Evolutionary conservation across 2,797 vertebrate species (phyloP).

Genomic region (Parauchenoglanis ngamensis): DNA sequence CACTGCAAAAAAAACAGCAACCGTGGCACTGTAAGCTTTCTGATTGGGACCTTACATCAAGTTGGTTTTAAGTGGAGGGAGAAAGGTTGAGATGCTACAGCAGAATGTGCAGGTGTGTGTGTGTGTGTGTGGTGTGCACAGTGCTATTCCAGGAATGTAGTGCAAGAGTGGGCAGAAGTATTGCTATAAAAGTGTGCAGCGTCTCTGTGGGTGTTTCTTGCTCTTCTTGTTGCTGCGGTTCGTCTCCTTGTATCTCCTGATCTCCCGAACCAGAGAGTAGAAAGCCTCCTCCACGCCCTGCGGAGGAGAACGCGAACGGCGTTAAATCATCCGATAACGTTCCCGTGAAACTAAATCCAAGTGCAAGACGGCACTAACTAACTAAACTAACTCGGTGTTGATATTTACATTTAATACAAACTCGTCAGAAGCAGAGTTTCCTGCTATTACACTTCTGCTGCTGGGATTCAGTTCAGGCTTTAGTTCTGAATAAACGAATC

Average conservation of each 20-base stretch:
- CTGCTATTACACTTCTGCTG: not conserved
- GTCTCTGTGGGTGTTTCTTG: slow-evolving; percentile 82
- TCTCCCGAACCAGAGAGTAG: slow-evolving; percentile 86
- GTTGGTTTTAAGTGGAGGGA: slow-evolving; percentile 1
- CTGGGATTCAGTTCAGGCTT: not conserved
- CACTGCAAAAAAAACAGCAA: not conserved
- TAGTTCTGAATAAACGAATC: not conserved
- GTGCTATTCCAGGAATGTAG: slow-evolving; percentile 54
- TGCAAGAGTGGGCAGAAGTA: slow-evolving; percentile 43
- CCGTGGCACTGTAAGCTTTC: slow-evolving; percentile 31
- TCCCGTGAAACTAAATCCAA: not conserved
- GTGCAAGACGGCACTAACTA: not conserved
- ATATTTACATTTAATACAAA: not conserved
- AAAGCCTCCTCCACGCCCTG: slow-evolving; percentile 88
- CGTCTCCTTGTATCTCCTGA: slow-evolving; percentile 85
- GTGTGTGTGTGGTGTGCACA: slow-evolving; percentile 20
- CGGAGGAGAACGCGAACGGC: slow-evolving; percentile 8
- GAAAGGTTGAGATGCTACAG: slow-evolving; percentile 37
- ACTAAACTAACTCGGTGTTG: not conserved
- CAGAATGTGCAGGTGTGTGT: slow-evolving; percentile 42
- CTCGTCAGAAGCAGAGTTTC: not conserved
- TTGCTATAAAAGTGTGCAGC: slow-evolving; percentile 77
- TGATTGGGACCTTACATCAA: slow-evolving; percentile 11
- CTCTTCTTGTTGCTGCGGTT: slow-evolving; percentile 86
- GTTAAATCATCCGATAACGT: not conserved